Conservation (phyloP, 2,113 vertebrate species). For the Propithecus coquereli region DNA sequence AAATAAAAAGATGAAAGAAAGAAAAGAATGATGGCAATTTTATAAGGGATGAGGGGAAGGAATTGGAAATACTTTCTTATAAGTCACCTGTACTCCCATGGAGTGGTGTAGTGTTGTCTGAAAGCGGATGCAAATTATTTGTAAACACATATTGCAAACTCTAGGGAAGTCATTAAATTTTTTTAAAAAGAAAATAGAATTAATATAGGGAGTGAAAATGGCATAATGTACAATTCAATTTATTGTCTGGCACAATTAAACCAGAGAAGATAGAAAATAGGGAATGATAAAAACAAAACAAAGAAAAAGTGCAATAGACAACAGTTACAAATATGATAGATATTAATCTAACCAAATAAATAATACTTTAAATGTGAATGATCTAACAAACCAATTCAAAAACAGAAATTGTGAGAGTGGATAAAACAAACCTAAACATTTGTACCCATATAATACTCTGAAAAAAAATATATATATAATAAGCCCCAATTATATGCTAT, state of each 20-base stretch:
- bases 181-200: not conserved
- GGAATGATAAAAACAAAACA: not conserved
- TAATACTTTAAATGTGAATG: not conserved
- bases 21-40: not conserved
- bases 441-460: no score
- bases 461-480: not conserved
- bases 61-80: not conserved
- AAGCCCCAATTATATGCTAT: not conserved
- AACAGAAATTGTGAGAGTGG: not conserved
- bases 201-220: not conserved
- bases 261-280: not conserved
- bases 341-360: not conserved
- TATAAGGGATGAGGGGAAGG: not conserved
- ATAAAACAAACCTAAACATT: not conserved
- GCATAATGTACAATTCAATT: not conserved
- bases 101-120: not conserved
- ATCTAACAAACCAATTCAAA: not conserved
- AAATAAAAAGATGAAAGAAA: no score
- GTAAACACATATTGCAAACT: not conserved
- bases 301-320: not conserved
- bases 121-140: not conserved
- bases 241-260: not conserved
- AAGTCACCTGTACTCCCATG: not conserved
- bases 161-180: not conserved
- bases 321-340: not conserved